phyloP scores from a whole-genome alignment of 2,888 invertebrate genomes.

The Nomada goodeniana region DNA sequence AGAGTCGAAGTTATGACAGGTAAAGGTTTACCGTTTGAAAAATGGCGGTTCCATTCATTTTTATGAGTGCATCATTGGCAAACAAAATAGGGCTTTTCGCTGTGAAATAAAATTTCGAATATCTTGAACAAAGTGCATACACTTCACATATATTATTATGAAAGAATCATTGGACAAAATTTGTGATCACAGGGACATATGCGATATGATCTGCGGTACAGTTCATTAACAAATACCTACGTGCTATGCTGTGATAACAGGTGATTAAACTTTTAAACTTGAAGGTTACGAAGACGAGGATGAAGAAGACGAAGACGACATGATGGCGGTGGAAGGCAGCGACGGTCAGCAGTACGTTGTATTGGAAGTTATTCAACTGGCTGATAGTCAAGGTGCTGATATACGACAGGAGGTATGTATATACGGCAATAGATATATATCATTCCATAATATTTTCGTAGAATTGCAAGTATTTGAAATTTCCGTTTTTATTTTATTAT shows the following conservation, averaged over 20 bases:
- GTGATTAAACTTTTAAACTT: slow-evolving; percentile 82
- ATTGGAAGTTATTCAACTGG: slow-evolving; percentile 93
- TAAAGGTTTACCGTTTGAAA: slow-evolving; percentile 57
- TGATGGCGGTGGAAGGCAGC: slow-evolving; percentile 89
- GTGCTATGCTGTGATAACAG: slow-evolving; percentile 76
- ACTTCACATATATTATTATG: slow-evolving; percentile 36
- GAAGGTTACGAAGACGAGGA: slow-evolving; percentile 83
- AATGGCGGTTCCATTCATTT: neutral
- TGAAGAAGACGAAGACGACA: slow-evolving; percentile 86
- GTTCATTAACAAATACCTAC: slow-evolving; percentile 82
- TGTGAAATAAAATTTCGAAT: neutral
- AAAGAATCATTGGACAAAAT: slow-evolving; percentile 10
- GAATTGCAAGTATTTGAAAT: neutral
- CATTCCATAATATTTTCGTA: neutral
- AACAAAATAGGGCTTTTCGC: neutral
- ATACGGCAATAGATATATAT: neutral
- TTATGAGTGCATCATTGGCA: slow-evolving; percentile 33
- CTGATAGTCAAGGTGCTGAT: slow-evolving; percentile 88
- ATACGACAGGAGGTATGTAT: slow-evolving; percentile 84
- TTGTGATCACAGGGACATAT: slow-evolving; percentile 70
- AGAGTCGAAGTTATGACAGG: slow-evolving; percentile 84
- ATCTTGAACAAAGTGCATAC: slow-evolving; percentile 5
- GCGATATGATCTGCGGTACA: slow-evolving; percentile 79
- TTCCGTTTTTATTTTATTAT: neutral
- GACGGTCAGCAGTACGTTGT: slow-evolving; percentile 95